These are phyloP conservation scores for Gonioctena quinquepunctata DNA, from an alignment of 1,140 invertebrate genomes.

Conservation along the genomic window DNA sequence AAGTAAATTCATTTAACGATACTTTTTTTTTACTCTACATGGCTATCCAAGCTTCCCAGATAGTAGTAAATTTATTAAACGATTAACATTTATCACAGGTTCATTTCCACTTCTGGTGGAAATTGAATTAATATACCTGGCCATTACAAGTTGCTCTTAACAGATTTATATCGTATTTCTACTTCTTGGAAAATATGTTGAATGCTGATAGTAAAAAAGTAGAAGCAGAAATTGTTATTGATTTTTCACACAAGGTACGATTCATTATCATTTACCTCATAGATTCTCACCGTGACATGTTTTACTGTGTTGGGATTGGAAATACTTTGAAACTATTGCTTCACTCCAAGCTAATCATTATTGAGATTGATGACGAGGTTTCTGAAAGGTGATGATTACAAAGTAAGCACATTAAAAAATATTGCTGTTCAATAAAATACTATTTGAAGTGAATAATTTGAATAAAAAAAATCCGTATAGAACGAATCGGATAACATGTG, in stretches of 20 bases:
- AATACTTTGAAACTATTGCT: too few species aligned
- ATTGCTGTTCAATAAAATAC: too few species aligned
- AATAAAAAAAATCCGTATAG: too few species aligned
- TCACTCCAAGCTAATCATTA: too few species aligned
- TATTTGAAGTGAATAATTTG: too few species aligned
- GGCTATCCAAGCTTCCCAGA: not conserved
- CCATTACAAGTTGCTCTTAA: not conserved
- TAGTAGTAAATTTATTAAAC: not conserved
- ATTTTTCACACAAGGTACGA: not conserved
- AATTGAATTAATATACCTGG: not conserved
- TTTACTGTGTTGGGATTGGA: not conserved
- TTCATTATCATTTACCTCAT: not conserved
- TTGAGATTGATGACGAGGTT: too few species aligned
- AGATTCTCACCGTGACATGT: not conserved
- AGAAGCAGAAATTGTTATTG: not conserved
- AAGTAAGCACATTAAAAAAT: too few species aligned
- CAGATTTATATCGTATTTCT: not conserved
- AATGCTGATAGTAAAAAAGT: not conserved
- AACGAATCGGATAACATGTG: too few species aligned
- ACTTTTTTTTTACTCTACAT: not conserved
- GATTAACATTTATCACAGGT: not conserved
- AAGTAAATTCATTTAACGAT: slow-evolving; percentile 21
- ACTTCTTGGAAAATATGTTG: too few species aligned
- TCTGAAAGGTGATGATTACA: too few species aligned
- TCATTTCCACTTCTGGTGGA: not conserved